Conservation (phyloP, 2,888 invertebrate genomes). For the Rhodophaea formosa region DNA sequence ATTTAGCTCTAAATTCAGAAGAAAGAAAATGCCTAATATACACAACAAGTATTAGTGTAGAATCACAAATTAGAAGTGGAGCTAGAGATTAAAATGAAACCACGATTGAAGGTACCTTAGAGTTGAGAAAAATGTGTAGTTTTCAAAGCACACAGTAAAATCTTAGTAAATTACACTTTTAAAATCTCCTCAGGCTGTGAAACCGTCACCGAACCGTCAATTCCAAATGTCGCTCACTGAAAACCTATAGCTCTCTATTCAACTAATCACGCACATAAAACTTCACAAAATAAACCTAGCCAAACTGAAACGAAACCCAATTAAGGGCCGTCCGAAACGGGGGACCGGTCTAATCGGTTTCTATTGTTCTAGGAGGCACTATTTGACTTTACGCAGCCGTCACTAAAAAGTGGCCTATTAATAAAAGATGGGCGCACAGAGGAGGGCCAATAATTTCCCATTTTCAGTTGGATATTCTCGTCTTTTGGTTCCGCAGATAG, state of each 20-base stretch:
- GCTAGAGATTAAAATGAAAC: too few relatives aligned
- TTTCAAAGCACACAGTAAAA: too few relatives aligned
- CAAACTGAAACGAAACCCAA: constrained; percentile 51
- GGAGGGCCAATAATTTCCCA: constrained; percentile 25
- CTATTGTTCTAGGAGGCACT: constrained; percentile 71
- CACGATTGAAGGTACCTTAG: too few relatives aligned
- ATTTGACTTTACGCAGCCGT: constrained; percentile 57
- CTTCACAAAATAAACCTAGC: constrained; percentile 20
- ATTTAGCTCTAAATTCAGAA: too few relatives aligned
- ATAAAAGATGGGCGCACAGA: constrained; percentile 61
- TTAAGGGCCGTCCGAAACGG: constrained; percentile 53
- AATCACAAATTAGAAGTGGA: too few relatives aligned
- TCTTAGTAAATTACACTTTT: too few relatives aligned
- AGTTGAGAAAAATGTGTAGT: too few relatives aligned
- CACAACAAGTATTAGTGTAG: too few relatives aligned
- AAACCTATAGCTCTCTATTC: neutral
- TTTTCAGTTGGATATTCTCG: constrained; percentile 27
- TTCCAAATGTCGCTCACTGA: neutral
- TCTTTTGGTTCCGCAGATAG: constrained; percentile 65
- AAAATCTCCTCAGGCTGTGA: too few relatives aligned
- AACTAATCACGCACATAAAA: constrained; percentile 15
- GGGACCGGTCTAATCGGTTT: constrained; percentile 60
- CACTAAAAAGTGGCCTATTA: constrained; percentile 68
- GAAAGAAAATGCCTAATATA: too few relatives aligned
- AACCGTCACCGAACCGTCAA: neutral